These are phyloP conservation scores for Syrphus vitripennis DNA, from an alignment of 2,888 invertebrate genomes.

Conservation along the genomic window DNA sequence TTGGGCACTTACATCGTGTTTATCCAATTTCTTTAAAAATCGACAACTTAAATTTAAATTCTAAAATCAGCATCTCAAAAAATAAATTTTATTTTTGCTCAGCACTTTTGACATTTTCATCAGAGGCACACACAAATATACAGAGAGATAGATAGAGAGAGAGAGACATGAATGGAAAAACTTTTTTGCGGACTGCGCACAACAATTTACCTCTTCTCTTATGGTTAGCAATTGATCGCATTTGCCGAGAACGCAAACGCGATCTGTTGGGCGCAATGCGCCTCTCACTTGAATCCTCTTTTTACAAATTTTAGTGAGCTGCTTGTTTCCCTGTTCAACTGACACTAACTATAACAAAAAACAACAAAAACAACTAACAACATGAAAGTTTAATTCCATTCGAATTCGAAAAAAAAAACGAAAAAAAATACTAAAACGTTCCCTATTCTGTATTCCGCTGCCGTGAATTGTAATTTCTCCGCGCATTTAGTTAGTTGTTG, in stretches of 20 bases:
- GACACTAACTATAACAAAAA: conserved; percentile 5
- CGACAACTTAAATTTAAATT: too few relatives aligned
- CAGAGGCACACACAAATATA: not conserved
- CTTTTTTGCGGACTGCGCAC: conserved; percentile 29
- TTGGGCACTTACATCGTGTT: too few relatives aligned
- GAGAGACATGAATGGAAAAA: conserved; percentile 30
- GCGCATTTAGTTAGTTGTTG: conserved; percentile 60
- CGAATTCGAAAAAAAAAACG: conserved; percentile 29
- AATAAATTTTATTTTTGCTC: not conserved
- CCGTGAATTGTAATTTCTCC: conserved; percentile 64
- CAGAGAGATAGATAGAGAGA: too few relatives aligned
- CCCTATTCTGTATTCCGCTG: conserved; percentile 39
- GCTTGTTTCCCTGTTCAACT: not conserved
- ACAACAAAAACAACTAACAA: conserved; percentile 26
- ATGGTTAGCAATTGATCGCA: conserved; percentile 40
- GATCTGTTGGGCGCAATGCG: conserved; percentile 42
- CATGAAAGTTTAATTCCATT: conserved; percentile 41
- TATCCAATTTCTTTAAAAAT: too few relatives aligned
- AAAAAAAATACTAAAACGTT: conserved; percentile 27
- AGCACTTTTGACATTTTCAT: not conserved
- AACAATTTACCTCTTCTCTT: conserved; percentile 26
- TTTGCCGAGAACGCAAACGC: conserved; percentile 31
- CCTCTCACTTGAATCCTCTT: conserved; percentile 54
- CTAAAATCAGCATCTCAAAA: too few relatives aligned
- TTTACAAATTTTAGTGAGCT: not conserved